phyloP scores from a whole-genome alignment of 2,888 invertebrate species.

The Drosophila multiciliata region DNA sequence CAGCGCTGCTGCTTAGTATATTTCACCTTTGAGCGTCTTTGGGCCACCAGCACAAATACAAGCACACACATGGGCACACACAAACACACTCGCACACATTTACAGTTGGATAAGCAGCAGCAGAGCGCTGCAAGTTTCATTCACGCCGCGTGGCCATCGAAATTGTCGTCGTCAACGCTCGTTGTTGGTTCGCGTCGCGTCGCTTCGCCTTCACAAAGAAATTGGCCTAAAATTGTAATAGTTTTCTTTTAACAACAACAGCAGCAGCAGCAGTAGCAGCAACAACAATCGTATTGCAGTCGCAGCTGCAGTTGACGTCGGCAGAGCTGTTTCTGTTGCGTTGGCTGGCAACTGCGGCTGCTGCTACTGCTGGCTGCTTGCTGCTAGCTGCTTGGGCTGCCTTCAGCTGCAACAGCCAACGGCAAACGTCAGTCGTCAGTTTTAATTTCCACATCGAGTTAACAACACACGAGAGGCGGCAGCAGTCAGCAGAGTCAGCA shows the following conservation, averaged over 20 bases:
- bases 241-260: constrained; percentile 66
- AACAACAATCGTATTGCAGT: constrained; percentile 34
- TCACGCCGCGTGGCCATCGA: constrained; percentile 78
- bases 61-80: constrained; percentile 4
- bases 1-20: constrained; percentile 68
- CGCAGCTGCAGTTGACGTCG: constrained; percentile 48
- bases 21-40: constrained; percentile 81
- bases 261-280: constrained; percentile 25
- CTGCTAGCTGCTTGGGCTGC: constrained; percentile 51
- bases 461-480: constrained; percentile 75
- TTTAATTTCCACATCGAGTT: constrained; percentile 85
- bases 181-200: constrained; percentile 30
- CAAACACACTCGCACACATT: constrained; percentile 6
- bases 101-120: constrained; percentile 45
- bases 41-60: constrained; percentile 34
- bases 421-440: constrained; percentile 79
- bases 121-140: constrained; percentile 68
- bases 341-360: constrained; percentile 19
- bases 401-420: constrained; percentile 67
- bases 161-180: constrained; percentile 45
- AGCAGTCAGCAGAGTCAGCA: constrained; percentile 17
- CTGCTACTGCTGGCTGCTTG: constrained; percentile 27
- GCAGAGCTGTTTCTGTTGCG: constrained; percentile 15
- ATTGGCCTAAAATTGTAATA: constrained; percentile 80
- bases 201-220: constrained; percentile 66